Conservation (phyloP, 2,113 vertebrate genomes). For the Megaptera novaeangliae region DNA sequence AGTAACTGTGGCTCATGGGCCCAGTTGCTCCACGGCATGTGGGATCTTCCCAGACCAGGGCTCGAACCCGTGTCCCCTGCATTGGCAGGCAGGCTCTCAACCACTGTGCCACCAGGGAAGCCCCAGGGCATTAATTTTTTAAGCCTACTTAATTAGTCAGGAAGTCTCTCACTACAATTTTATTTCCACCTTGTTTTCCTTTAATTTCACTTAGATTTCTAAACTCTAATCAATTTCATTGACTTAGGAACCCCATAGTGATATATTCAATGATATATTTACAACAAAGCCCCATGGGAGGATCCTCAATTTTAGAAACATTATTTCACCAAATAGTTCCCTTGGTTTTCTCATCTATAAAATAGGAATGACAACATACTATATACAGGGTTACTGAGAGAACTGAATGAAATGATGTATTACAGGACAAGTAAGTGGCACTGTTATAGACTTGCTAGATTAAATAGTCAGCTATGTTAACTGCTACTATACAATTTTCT, state of each 20-base stretch:
- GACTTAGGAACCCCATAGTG: neutral
- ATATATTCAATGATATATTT: neutral
- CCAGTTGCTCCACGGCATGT: no score
- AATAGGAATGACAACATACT: neutral
- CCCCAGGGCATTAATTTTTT: neutral
- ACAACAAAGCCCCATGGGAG: neutral
- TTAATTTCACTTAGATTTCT: slow-evolving; percentile 15
- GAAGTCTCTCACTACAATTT: neutral
- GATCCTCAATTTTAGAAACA: neutral
- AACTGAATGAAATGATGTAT: neutral
- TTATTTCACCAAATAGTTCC: slow-evolving; percentile 2
- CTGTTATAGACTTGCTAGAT: neutral
- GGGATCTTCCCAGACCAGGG: no score
- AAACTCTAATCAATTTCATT: neutral
- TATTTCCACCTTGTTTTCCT: neutral
- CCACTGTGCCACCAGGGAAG: no score
- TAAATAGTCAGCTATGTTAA: neutral
- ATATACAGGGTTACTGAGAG: neutral
- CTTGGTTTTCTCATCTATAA: neutral
- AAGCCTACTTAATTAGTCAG: neutral
- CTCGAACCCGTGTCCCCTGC: no score
- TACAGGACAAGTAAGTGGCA: neutral
- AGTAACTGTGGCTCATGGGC: no score
- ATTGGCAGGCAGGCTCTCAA: no score
- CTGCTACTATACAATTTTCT: neutral